Evolutionary conservation across 2,888 invertebrate genomes (phyloP).

Genomic region (Hylaea fasciaria): DNA sequence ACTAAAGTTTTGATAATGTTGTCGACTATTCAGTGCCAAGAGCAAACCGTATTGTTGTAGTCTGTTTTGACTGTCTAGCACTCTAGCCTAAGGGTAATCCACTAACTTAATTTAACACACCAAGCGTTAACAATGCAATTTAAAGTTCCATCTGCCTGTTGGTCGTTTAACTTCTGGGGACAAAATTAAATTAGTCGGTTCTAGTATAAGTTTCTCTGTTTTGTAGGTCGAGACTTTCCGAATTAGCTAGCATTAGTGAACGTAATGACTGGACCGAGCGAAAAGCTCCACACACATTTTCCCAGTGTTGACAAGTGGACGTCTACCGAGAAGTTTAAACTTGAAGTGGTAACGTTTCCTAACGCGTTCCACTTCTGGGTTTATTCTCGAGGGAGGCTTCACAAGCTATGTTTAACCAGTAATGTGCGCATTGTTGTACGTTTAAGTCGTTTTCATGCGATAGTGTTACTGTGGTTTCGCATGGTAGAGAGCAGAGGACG

Average conservation of each 20-base stretch:
- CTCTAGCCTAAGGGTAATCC: neutral
- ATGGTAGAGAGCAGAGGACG: constrained; percentile 45
- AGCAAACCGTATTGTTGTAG: too few species aligned
- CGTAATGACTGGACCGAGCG: constrained; percentile 61
- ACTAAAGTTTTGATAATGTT: too few species aligned
- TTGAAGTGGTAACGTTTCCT: constrained; percentile 29
- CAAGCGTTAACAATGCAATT: constrained; percentile 23
- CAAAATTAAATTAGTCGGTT: constrained; percentile 35
- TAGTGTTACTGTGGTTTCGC: constrained; percentile 33
- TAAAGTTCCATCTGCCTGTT: constrained; percentile 19
- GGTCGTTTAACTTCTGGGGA: constrained; percentile 8
- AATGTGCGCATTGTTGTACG: constrained; percentile 42
- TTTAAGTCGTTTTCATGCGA: constrained; percentile 25
- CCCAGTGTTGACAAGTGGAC: constrained; percentile 63
- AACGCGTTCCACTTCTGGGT: constrained; percentile 40
- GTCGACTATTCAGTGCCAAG: too few species aligned
- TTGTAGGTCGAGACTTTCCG: constrained; percentile 46
- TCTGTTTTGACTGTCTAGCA: too few species aligned
- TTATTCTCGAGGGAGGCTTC: rapidly evolving
- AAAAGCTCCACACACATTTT: constrained; percentile 61
- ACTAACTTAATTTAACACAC: constrained; percentile 13
- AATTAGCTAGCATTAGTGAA: constrained; percentile 66
- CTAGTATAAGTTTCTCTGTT: constrained; percentile 40
- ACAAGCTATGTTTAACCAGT: constrained; percentile 26
- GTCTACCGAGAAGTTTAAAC: constrained; percentile 40